Base-by-base conservation (phyloP, 2,113 vertebrate species). In the Phoxinus phoxinus region DNA sequence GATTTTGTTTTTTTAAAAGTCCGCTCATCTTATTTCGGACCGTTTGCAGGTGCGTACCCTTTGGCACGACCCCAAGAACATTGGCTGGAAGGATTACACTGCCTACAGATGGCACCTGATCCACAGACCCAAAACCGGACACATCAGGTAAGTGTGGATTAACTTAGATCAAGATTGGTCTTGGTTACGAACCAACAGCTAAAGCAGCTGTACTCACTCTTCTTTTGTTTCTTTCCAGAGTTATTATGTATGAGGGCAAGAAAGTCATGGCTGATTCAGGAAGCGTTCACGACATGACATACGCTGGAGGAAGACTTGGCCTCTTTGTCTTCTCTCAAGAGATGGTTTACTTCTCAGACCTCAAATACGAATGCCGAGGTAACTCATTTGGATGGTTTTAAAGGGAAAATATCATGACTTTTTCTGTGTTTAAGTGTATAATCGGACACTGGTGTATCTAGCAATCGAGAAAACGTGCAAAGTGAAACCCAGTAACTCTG, bases 301-400 rank as follows among this genome's bases (percentile, higher is more conserved):
- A 98, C 2, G 96, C 98, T 73, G 98, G 98, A 56, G 98, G 98
- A 76, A 95, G 98, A 81, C 94, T 99, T 90, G 98, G 98, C 83
- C 88, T 99, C 86, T 99, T 99, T 69, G 97, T 99, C 90, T 99
- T 99, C 94, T 99, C 98, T 87, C 98, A 99, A 94, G 98, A 99
- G 96, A 98, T 99, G 98, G 97, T 97, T 88, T 99, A 99, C 95
- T 99, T 99, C 94, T 99, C 98, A 11, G 98, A 99, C 90, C 96
- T 99, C 91, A 99, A 99, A 96, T 99, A 99, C 23, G 97, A 99
- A 94, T 99, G 98, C 91, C 96, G 94, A 99, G 98, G 98, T 99
- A 95, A 93, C 93, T 46, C 2, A 59, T 37, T 12, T n/a, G 3
- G 21, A 6, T 23, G 35, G 27, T 51, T 23, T 30, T 17, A 56